Evolutionary conservation across 1,140 invertebrate species (phyloP).

Genomic region (Ips typographus): DNA sequence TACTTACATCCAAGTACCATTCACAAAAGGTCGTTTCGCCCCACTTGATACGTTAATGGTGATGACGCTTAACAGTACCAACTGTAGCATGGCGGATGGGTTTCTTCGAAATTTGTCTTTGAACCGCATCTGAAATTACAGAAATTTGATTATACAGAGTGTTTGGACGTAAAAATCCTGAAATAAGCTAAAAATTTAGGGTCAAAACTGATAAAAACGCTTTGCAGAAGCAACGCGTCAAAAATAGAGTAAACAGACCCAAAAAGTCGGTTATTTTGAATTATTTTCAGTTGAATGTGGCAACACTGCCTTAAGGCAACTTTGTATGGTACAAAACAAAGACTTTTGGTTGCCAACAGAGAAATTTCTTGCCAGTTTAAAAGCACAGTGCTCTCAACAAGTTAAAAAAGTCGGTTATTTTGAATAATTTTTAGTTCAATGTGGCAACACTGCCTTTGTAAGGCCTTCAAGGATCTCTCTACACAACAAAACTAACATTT

Average conservation of each 20-base stretch:
- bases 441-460: too few species aligned
- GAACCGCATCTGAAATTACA: slow-evolving; percentile 26
- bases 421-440: too few species aligned
- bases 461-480: too few species aligned
- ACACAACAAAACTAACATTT: too few species aligned
- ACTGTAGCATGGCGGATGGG: slow-evolving; percentile 35
- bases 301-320: not conserved
- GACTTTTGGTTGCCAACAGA: not conserved
- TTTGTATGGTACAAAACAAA: not conserved
- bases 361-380: too few species aligned
- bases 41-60: slow-evolving; percentile 37
- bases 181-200: not conserved
- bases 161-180: not conserved
- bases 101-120: slow-evolving; percentile 37
- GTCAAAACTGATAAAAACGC: not conserved
- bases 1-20: slow-evolving; percentile 46
- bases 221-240: not conserved
- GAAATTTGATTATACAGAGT: slow-evolving; percentile 3
- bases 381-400: too few species aligned
- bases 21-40: slow-evolving; percentile 37
- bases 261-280: not conserved
- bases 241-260: not conserved
- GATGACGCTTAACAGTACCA: slow-evolving; percentile 40
- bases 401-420: too few species aligned
- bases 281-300: too few species aligned